These are phyloP conservation scores for Phaedon cochleariae DNA, from an alignment of 2,888 invertebrate species.

Conservation along the genomic window DNA sequence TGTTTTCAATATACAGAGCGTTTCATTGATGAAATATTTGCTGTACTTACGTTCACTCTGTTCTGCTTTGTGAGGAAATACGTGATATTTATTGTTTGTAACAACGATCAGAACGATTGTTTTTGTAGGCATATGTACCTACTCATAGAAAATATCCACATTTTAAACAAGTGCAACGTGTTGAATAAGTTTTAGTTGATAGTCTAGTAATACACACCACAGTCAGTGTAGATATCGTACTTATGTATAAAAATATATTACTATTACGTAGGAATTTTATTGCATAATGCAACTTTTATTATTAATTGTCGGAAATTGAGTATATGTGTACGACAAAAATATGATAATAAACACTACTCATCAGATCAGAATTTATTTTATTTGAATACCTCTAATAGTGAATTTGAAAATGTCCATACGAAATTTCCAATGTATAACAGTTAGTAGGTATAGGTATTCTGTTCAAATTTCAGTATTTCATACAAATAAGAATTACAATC, in stretches of 20 bases:
- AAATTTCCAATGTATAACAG: too few relatives aligned
- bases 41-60: background rate
- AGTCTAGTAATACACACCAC: slow-evolving; percentile 37
- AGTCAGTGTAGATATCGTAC: slow-evolving; percentile 57
- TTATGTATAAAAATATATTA: slow-evolving; percentile 51
- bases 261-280: slow-evolving; percentile 27
- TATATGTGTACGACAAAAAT: slow-evolving; percentile 57
- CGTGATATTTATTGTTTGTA: background rate
- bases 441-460: too few relatives aligned
- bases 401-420: too few relatives aligned
- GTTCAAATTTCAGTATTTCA: too few relatives aligned
- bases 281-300: slow-evolving; percentile 49
- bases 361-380: background rate
- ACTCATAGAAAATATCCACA: background rate
- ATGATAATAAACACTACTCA: slow-evolving; percentile 45
- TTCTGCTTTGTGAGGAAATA: too few relatives aligned
- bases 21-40: background rate
- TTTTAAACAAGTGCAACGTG: slow-evolving; percentile 45
- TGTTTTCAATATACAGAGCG: background rate
- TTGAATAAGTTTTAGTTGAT: slow-evolving; percentile 41
- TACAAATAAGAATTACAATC: too few relatives aligned
- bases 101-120: background rate
- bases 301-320: slow-evolving; percentile 42
- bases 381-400: too few relatives aligned
- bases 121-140: background rate